Evolutionary conservation across 2,797 vertebrate species (phyloP), one percentile per base, ranked within the genome.

Genomic region (Astyanax mexicanus): DNA sequence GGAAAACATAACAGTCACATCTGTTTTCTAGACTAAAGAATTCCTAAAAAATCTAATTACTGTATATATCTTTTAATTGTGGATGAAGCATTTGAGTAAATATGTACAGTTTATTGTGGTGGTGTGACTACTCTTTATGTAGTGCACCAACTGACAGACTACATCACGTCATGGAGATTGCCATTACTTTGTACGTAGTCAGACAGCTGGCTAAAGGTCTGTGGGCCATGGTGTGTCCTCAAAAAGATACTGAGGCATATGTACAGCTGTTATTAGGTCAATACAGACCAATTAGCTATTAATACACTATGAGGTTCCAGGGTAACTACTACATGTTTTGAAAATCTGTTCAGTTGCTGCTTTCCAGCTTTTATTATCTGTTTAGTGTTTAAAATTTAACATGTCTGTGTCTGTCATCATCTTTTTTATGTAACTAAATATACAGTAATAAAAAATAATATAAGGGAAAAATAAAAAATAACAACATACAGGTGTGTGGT

Each of bases 261-360:
- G 32, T 77, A 69, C 66, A 68, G 81, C 85, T 79, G 78, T 68
- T 69, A 64, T 54, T 75, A 81, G 80, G 80, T 87, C 86, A 86
- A 35, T 32, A 80, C 81, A 89, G 85, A 88, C 84, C 83, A 0
- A 51, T 11, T 8, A 64, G 76, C 85, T 88, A 89, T 86, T 86
- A 80, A 87, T 89, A 90, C 62, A 80, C 58, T 0, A 70, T 88
- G 87, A 88, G 42, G 57, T 61, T 78, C 52, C 10, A 74, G 15
- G 21, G 21, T 25, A 55, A 51, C 13, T 52, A 57, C 35, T 79
- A 70, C 29, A n/a, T n/a, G n/a, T n/a, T n/a, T n/a, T n/a, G n/a
- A 66, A 40, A 37, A 40, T 72, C 65, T 55, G 12, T 66, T 0
- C 19, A 44, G 57, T 35, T 60, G 62, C 40, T 29, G 60, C 13